Base-by-base conservation (phyloP, 2,113 vertebrate species). In the Chaetops frenatus region DNA sequence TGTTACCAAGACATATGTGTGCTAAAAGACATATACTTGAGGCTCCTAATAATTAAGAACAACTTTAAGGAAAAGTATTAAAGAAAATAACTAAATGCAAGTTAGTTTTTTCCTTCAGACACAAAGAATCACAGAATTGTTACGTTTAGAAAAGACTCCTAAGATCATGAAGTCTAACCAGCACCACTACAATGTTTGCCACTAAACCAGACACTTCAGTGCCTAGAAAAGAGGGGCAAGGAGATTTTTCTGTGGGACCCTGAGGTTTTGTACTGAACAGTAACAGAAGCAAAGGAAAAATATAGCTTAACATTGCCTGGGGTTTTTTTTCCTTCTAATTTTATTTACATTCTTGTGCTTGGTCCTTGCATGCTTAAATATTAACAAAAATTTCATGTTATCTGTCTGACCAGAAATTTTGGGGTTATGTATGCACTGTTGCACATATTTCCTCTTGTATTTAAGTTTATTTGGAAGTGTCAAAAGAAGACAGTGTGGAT, bases 11-110 rank as follows among this genome's bases (percentile, higher is more conserved):
- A 56, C 12, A 9, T 15, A 3, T 7, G 0, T 5, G 0, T 57
- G 25, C 28, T 79, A 23, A 58, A 84, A 84, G 16, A 7, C 19
- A 12, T 0, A 0, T 6, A 14, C 10, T 14, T 8, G 35, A 57
- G 31, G 14, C 13, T 83, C 6, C 1, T 65, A 31, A 19, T 56
- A 56, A 58, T 54, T 33, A 81, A 53, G n/a, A 90, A 44, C 13
- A 81, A 71, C 11, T 79, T 72, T 10, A 21, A 61, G 44, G 58
- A 88, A 54, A 53, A 48, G 3, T 21, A 9, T 51, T 74, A 21
- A 31, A 24, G 23, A 45, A 70, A 51, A 13, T 42, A 60, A 65
- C 13, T 53, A 16, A 81, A 81, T 51, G 5, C 61, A 82, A 65
- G 33, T 66, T 91, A 42, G 6, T 51, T 81, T 74, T 74, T 56